Evolutionary conservation across 2,888 invertebrate species (phyloP), one percentile per base, ranked within the genome.

Genomic region (Drosophila siamana): DNA sequence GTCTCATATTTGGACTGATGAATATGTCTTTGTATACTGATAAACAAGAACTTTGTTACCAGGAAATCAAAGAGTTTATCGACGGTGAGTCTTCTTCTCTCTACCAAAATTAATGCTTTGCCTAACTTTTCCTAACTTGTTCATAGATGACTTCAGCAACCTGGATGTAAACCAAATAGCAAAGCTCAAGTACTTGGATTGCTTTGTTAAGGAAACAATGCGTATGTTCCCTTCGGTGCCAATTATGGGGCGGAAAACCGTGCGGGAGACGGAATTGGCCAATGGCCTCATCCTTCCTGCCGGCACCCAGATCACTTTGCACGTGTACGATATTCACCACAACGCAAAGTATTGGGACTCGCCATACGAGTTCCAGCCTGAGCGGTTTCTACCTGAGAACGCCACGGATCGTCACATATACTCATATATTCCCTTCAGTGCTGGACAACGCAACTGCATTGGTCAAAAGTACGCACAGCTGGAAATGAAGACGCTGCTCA

Each of bases 171-270:
- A 62, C 24, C 72, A 76, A 33, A 7, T 84, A 2, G 56, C 66
- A 0, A 80, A 86, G 2, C 51, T 84, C 0, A 78, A 74, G 28
- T 73, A 84, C n/a, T 33, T 84, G 41, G 86, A 86, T 4, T 78
- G 78, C 47, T 83, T 86, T 38, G 24, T 83, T 0, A 83, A 86
- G 54, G 82, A 83, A 30, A 70, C 69, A 0, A 15, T 69, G 68
- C 92, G 95, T 22, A 79, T 95, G 7, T 94, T 93, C 74, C 95
- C 95, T 0, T 94, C 95, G 38, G 95, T 95, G 2, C 94, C 94
- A 22, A 91, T 94, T 8, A 93, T 95, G 50, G 93, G 93, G 7
- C 93, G 95, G 41, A 80, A 78, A 16, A 68, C 94, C 6, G 89
- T 91, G 0, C 93, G 93, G 62, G 89, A 90, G 8, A 80, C 83